phyloP scores from a whole-genome alignment of 1,140 invertebrate genomes.

The Pogonognathellus flavescens region DNA sequence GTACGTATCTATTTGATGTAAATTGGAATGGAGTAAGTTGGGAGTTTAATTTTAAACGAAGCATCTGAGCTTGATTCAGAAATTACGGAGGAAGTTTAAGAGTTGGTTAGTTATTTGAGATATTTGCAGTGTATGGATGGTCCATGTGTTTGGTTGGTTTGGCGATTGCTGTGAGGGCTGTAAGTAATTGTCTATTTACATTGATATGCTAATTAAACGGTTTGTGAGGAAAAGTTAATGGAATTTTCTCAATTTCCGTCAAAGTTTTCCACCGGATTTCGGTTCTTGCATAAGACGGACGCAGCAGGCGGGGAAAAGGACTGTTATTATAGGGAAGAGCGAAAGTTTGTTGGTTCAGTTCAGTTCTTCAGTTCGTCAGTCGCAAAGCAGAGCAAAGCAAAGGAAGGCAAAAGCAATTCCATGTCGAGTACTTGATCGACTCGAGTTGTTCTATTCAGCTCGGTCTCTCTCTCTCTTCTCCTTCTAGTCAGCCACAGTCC shows the following conservation, averaged over 20 bases:
- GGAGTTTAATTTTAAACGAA: too few species aligned
- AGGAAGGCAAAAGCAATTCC: constrained; percentile 46
- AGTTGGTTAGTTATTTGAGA: too few species aligned
- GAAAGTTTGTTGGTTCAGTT: neutral
- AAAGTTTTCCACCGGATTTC: constrained; percentile 31
- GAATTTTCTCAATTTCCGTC: constrained; percentile 34
- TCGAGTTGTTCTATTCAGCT: constrained; percentile 24
- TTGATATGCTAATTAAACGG: constrained; percentile 23
- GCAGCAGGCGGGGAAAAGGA: constrained; percentile 23
- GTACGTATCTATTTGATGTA: too few species aligned
- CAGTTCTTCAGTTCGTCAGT: constrained; percentile 12
- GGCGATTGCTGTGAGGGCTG: neutral
- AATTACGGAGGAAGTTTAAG: too few species aligned
- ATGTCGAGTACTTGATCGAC: constrained; percentile 43
- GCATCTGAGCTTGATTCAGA: too few species aligned
- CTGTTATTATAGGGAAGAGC: constrained; percentile 5
- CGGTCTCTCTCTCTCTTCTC: neutral
- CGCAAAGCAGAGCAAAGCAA: constrained; percentile 32
- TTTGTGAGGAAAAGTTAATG: constrained; percentile 1
- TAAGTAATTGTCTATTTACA: neutral
- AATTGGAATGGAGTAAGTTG: too few species aligned
- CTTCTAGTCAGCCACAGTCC: neutral
- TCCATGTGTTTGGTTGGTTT: too few species aligned
- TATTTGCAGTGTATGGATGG: too few species aligned
- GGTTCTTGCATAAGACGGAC: constrained; percentile 34